Base-by-base conservation (phyloP, 1,140 invertebrate genomes). In the Neuroterus valhalla region DNA sequence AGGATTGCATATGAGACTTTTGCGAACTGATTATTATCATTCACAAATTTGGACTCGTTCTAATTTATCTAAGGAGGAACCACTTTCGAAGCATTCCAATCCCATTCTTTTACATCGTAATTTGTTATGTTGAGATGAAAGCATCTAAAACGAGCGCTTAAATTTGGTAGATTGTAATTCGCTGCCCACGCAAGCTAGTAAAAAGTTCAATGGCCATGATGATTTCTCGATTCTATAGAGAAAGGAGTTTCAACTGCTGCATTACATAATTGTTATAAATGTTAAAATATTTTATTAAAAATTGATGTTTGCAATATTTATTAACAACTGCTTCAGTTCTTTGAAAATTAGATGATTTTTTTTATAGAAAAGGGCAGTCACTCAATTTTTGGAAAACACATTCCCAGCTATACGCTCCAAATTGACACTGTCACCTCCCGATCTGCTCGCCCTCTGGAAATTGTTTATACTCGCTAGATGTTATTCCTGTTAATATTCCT, bases 131-230 rank as follows among this genome's bases (percentile, higher is more conserved):
- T 38, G 55, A 38, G 23, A 62, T 62, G 23, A 62, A 62, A 62
- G 31, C 26, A 38, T 15, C 12, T 31, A 10, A 26, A 26, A 62
- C 31, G 23, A 62, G 26, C 55, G 21, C 31, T 62, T 31, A 62
- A 62, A 31, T 62, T 62, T 26, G 26, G 26, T 15, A 62, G 23
- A 62, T 14, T 62, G 23, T 31, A 62, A 62, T 62, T 62, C 23
- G 23, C 31, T 62, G 55, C 55, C 55, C 55, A 62, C 55, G 21
- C 55, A 62, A 23, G 55, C 15, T 21, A 19, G 31, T 62, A 62
- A 62, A 62, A 62, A 62, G 26, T 62, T 62, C 55, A 62, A 62
- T 62, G 55, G 26, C 55, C 55, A 62, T 31, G 55, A 26, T 31
- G 55, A 38, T 14, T 62, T 26, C 4, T 26, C 26, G 26, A 26